A percentile compares a stretch with the other conserved stretches of the same genome.
phyloP scores from a whole-genome alignment of 1,140 invertebrate species.

The Zaprionus gabonicus region DNA sequence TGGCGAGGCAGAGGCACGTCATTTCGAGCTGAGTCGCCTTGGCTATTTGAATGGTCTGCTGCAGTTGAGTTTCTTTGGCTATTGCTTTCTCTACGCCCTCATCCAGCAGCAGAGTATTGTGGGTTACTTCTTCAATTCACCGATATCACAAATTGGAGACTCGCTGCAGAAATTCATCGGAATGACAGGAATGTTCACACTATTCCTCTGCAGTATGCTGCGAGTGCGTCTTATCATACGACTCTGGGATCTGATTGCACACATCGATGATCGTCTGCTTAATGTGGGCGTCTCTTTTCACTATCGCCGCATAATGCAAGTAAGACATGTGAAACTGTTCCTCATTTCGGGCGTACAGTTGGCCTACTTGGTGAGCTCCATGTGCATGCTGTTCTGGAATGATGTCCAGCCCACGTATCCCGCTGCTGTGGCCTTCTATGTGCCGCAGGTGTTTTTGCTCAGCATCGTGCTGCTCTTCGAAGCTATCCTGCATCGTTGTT shows the following conservation, averaged over 20 bases:
- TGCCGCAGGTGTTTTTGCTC: conserved; percentile 74
- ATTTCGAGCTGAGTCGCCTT: conserved; percentile 60
- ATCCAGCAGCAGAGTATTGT: conserved; percentile 78
- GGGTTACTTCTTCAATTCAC: conserved; percentile 77
- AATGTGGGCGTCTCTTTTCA: conserved; percentile 70
- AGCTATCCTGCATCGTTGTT: conserved; percentile 68
- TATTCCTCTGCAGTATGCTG: conserved; percentile 66
- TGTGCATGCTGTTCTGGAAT: conserved; percentile 68
- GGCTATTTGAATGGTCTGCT: conserved; percentile 73
- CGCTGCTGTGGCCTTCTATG: conserved; percentile 75
- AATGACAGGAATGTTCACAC: conserved; percentile 68
- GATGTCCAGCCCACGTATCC: conserved; percentile 69
- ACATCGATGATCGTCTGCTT: conserved; percentile 57
- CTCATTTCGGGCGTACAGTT: conserved; percentile 59
- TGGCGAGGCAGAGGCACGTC: conserved; percentile 34
- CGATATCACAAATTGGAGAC: conserved; percentile 76
- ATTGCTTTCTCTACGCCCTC: conserved; percentile 71
- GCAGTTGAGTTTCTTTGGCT: conserved; percentile 74
- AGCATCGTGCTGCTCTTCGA: conserved; percentile 70
- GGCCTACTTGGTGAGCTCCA: conserved; percentile 64
- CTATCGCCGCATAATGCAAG: conserved; percentile 67
- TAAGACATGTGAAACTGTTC: conserved; percentile 56
- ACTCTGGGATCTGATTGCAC: conserved; percentile 61
- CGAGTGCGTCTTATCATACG: conserved; percentile 57
- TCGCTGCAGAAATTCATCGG: conserved; percentile 78